Base-by-base conservation (phyloP, 2,888 invertebrate genomes). In the Synanthedon andrenaeformis region DNA sequence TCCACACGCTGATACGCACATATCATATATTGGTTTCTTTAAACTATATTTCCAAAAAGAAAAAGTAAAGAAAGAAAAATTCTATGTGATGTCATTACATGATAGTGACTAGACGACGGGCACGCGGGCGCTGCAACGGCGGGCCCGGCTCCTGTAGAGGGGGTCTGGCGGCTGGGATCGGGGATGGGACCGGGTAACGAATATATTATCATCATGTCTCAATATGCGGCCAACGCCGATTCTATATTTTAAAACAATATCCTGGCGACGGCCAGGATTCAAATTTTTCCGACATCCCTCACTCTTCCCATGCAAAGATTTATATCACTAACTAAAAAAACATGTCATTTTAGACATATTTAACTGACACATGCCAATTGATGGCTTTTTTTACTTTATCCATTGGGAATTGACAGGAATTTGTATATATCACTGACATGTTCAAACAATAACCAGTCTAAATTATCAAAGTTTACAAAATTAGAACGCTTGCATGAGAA, bases 1-100 rank as follows among this genome's bases (percentile, higher is more conserved):
- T 81, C 78, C 84, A 85, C 83, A 84, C 85, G 76, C 76, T 75
- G 78, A 78, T 82, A 84, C 85, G 85, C 86, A 86, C 86, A 86
- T 85, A 86, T 86, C 84, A 87, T 84, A 78, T 76, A 72, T 63
- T 69, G 81, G 72, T 78, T 73, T 76, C 71, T 75, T 75, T 74
- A 69, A 74, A 81, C 82, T 81, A 77, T 74, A 76, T 78, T 81
- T 72, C 76, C 79, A 85, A 85, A 82, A 76, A 74, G 70, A 69
- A 69, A 75, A 79, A 68, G 64, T 64, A 78, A 79, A 74, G 70
- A 78, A 81, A 74, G 72, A 71, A 76, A 72, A 74, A 76, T 77
- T 83, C 80, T 84, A 78, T 82, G 69, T 76, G 74, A 74, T 79
- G 70, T 80, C 77, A 80, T 85, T 85, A 85, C 85, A 85, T 85